Base-by-base conservation (phyloP, 2,797 vertebrate species). In the Myripristis jacobus region DNA sequence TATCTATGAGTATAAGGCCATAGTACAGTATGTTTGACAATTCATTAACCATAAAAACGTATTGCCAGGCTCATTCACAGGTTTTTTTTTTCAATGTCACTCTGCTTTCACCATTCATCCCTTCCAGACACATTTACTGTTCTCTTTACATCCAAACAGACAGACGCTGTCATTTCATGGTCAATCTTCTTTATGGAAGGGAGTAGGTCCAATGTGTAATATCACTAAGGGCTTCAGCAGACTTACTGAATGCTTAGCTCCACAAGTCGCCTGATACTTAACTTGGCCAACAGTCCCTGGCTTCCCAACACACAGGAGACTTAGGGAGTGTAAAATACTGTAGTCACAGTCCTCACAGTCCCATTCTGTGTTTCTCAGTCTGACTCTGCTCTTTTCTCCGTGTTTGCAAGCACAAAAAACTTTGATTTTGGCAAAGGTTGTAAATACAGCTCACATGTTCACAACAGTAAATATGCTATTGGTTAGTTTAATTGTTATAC, bases 241-340 rank as follows among this genome's bases (percentile, higher is more conserved):
- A 1, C 29, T 31, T 31, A 31, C 29, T 6, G 29, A 6, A 31
- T 31, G 29, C 8, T 4, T 56, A 41, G 19, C 43, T 31, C 18
- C 73, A 59, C 41, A 61, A 15, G 3, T 72, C 52, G 62, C 31
- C 46, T 21, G 68, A 79, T 77, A 72, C 77, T 68, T 54, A 80
- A 11, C 11, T 38, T 43, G 41, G 16, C 13, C 15, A 43, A 43
- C 41, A 15, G 41, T 13, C 12, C 41, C 15, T 16, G 41, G 3
- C 15, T 43, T 13, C 6, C 6, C 34, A 36, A 36, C 34, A 36
- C 34, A 36, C 34, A 16, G 6, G 15, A 43, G 41, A 43, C 16
- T 15, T 43, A 4, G 15, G 41, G 13, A 43, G 15, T 4, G 41
- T 43, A 16, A 43, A 43, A 38, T 38, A 3, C 10, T 38, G 9